These are phyloP conservation scores for Sinonovacula constricta DNA, from an alignment of 1,140 invertebrate species.

Conservation along the genomic window DNA sequence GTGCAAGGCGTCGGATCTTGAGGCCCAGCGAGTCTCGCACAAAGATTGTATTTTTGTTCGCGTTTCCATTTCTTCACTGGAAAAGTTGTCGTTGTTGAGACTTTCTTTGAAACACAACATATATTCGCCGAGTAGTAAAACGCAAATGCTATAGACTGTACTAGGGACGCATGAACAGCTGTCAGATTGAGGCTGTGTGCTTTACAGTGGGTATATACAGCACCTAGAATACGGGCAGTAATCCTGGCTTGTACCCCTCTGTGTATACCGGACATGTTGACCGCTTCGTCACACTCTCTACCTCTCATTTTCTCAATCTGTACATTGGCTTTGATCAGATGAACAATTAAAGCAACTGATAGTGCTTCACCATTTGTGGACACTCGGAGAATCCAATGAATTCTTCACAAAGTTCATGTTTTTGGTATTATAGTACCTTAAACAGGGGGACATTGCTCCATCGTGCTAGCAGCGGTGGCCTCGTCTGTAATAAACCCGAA, in stretches of 20 bases:
- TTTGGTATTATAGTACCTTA: background rate
- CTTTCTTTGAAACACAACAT: background rate
- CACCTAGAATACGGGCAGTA: slow-evolving; percentile 24
- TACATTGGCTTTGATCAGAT: background rate
- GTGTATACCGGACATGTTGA: slow-evolving; percentile 51
- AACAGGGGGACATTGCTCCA: slow-evolving; percentile 36
- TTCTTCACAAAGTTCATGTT: slow-evolving; percentile 19
- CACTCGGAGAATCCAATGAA: slow-evolving; percentile 30
- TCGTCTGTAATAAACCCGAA: slow-evolving; percentile 19
- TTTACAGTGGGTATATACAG: slow-evolving; percentile 50
- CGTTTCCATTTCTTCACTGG: slow-evolving; percentile 18
- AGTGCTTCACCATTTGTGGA: slow-evolving; percentile 26
- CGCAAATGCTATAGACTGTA: slow-evolving; percentile 41
- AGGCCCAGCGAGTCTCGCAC: slow-evolving; percentile 34
- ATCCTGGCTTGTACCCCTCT: slow-evolving; percentile 50
- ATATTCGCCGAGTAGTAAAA: slow-evolving; percentile 43
- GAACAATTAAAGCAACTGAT: background rate
- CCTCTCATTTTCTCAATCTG: slow-evolving; percentile 40
- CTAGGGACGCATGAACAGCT: slow-evolving; percentile 16
- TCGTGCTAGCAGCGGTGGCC: slow-evolving; percentile 20
- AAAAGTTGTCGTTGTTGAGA: too few relatives aligned
- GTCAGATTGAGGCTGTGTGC: slow-evolving; percentile 48
- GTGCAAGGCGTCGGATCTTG: slow-evolving; percentile 11
- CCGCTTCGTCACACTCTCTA: slow-evolving; percentile 51
- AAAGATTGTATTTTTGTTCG: slow-evolving; percentile 21